These are phyloP conservation scores for Campylomormyrus tamandua DNA, from an alignment of 2,113 vertebrate genomes.

Conservation along the genomic window DNA sequence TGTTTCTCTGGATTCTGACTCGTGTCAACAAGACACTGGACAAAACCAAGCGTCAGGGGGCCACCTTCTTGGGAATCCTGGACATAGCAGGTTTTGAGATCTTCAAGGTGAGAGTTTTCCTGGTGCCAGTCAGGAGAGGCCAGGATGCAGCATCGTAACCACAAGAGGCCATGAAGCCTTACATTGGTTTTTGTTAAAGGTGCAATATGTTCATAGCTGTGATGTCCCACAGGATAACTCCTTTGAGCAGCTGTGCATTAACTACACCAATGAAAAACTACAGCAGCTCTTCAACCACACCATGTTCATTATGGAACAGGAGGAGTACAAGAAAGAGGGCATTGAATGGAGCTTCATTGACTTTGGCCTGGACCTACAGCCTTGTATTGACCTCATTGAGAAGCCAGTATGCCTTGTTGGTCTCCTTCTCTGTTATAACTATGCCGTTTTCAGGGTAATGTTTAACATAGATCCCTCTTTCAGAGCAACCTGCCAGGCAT, in stretches of 20 bases:
- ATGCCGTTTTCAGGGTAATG: neutral
- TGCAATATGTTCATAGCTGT: neutral
- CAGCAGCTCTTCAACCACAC: slow-evolving; percentile 98
- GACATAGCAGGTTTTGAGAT: slow-evolving; percentile 97
- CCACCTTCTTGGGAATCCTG: slow-evolving; percentile 89
- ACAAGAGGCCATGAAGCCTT: neutral
- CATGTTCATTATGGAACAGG: slow-evolving; percentile 95
- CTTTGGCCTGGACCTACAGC: neutral
- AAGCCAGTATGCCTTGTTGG: slow-evolving; percentile 62
- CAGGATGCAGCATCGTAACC: neutral
- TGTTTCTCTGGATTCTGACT: slow-evolving; percentile 86
- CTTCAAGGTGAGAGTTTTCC: slow-evolving; percentile 70
- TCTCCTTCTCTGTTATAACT: neutral
- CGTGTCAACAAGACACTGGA: slow-evolving; percentile 90
- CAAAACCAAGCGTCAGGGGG: slow-evolving; percentile 86
- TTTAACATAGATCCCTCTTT: slow-evolving; percentile 54
- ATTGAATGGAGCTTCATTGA: slow-evolving; percentile 59
- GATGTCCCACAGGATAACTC: slow-evolving; percentile 75
- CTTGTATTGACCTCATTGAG: slow-evolving; percentile 61
- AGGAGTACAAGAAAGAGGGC: slow-evolving; percentile 90
- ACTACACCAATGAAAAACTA: neutral
- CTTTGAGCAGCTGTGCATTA: slow-evolving; percentile 70
- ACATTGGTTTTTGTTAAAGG: neutral
- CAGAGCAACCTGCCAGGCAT: neutral
- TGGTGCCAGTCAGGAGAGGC: neutral